phyloP scores from a whole-genome alignment of 1,140 invertebrate genomes.

The Procambarus clarkii region DNA sequence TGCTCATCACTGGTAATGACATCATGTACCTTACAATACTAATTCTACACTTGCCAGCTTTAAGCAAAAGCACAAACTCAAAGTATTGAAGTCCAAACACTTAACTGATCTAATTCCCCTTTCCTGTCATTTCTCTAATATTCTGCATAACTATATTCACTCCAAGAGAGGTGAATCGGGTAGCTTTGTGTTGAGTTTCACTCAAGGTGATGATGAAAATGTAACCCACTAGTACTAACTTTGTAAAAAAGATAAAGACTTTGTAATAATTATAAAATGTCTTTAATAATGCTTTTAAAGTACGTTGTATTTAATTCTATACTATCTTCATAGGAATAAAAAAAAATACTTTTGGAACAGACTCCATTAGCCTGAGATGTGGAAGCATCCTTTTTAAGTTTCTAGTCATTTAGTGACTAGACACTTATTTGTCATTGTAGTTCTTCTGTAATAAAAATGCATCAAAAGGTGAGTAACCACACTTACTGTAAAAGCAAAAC shows the following conservation, averaged over 20 bases:
- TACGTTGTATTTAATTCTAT: background rate
- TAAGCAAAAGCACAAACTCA: background rate
- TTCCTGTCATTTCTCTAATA: background rate
- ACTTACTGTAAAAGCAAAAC: background rate
- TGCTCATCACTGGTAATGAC: background rate
- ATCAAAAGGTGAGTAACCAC: background rate
- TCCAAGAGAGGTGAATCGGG: background rate
- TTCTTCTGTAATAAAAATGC: background rate
- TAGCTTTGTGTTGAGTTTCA: background rate
- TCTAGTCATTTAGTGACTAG: slow-evolving; percentile 40
- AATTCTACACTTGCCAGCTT: background rate
- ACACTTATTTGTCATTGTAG: slow-evolving; percentile 10
- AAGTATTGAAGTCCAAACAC: background rate
- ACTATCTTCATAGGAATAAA: background rate
- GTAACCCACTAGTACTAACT: too few species aligned
- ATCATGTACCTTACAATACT: background rate
- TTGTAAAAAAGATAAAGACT: background rate
- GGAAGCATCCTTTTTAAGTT: slow-evolving; percentile 26
- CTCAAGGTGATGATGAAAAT: too few species aligned
- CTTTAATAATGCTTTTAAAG: background rate
- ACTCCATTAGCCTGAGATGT: slow-evolving; percentile 18
- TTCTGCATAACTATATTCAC: background rate
- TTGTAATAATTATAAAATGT: background rate
- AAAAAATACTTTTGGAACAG: slow-evolving; percentile 14
- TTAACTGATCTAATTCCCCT: background rate